These are phyloP conservation scores for Microcebus griseorufus DNA, from an alignment of 2,113 vertebrate species.

Conservation along the genomic window DNA sequence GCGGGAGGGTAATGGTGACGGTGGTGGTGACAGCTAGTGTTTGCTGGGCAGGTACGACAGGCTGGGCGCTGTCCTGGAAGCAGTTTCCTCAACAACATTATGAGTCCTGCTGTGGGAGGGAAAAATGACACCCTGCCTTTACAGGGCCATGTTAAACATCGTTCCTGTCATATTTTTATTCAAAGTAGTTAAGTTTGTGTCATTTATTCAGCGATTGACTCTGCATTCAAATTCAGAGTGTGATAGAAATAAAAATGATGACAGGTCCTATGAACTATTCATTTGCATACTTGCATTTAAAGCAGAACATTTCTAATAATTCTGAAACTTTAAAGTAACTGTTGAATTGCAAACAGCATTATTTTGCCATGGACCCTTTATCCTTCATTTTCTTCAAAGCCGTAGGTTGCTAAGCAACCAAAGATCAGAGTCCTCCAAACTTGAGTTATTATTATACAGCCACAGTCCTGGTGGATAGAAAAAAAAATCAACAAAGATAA, in stretches of 20 bases:
- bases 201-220: background rate
- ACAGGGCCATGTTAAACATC: background rate
- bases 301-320: background rate
- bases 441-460: conserved; percentile 42
- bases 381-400: conserved; percentile 64
- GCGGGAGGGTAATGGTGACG: background rate
- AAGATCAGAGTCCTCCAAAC: conserved; percentile 66
- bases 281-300: background rate
- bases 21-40: background rate
- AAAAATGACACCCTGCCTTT: background rate
- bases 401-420: conserved; percentile 69
- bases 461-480: background rate
- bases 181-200: background rate
- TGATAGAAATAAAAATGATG: background rate
- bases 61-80: too few species aligned
- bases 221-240: background rate
- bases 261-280: background rate
- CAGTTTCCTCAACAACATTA: background rate
- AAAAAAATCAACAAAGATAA: background rate
- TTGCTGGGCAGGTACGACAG: background rate
- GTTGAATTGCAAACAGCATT: background rate
- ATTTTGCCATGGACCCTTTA: conserved; percentile 56
- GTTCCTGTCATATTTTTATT: background rate
- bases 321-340: background rate
- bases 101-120: background rate